A percentile compares a stretch with the other conserved stretches of the same genome.
Conservation (phyloP, 2,113 vertebrate genomes). For the Oryzias melastigma region DNA sequence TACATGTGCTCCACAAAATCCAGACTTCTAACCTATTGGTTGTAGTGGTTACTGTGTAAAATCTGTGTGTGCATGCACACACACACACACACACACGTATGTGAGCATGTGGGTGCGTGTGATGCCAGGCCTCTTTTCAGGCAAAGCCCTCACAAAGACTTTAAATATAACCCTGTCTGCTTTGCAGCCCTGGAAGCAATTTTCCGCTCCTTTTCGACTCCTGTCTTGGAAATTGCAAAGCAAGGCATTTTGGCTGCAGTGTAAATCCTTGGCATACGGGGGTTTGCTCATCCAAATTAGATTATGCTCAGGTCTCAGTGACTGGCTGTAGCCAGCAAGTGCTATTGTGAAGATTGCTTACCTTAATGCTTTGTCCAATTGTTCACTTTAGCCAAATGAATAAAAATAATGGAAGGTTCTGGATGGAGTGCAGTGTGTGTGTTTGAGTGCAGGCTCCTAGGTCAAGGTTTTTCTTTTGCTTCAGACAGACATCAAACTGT, state of each 20-base stretch:
- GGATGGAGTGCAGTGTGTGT: slow-evolving; percentile 38
- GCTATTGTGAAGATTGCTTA: slow-evolving; percentile 79
- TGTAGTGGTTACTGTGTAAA: slow-evolving; percentile 57
- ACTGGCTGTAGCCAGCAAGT: slow-evolving; percentile 78
- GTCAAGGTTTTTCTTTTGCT: slow-evolving; percentile 51
- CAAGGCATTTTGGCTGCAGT: slow-evolving; percentile 81
- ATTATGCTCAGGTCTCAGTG: slow-evolving; percentile 79
- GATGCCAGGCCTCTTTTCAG: slow-evolving; percentile 74
- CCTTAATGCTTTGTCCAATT: slow-evolving; percentile 80
- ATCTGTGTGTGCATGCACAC: slow-evolving; percentile 16
- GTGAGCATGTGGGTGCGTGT: slow-evolving; percentile 33
- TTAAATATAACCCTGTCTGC: slow-evolving; percentile 83
- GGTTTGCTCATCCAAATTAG: slow-evolving; percentile 82
- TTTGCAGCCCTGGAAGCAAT: slow-evolving; percentile 80
- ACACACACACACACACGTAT: neutral
- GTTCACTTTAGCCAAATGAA: slow-evolving; percentile 70
- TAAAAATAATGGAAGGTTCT: slow-evolving; percentile 67
- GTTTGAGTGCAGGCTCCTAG: slow-evolving; percentile 27
- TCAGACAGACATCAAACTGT: slow-evolving; percentile 56
- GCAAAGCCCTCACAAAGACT: slow-evolving; percentile 79
- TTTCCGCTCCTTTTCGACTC: slow-evolving; percentile 82
- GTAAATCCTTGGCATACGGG: slow-evolving; percentile 81
- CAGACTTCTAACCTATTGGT: slow-evolving; percentile 77
- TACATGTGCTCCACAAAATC: slow-evolving; percentile 67
- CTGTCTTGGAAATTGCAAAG: slow-evolving; percentile 81